phyloP scores from a whole-genome alignment of 2,797 vertebrate species.

The Acanthornis magna region DNA sequence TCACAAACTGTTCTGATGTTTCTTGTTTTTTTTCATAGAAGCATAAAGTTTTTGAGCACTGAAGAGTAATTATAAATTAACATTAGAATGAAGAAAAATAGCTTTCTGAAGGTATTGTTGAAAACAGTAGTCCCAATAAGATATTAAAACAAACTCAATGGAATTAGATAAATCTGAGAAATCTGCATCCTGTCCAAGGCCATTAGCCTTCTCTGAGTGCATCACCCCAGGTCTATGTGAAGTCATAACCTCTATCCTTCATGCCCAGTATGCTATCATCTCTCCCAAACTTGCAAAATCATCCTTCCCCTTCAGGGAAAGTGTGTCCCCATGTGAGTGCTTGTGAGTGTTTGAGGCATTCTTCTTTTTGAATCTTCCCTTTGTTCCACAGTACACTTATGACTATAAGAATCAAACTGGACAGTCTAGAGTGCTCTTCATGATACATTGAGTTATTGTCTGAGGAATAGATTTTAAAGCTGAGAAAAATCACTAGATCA shows the following conservation, averaged over 20 bases:
- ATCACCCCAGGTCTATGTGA: neutral
- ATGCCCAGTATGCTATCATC: accelerated
- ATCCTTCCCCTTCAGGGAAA: neutral
- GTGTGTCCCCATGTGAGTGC: neutral
- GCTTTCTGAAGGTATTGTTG: neutral
- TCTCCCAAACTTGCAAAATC: neutral
- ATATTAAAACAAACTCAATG: neutral
- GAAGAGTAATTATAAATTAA: neutral
- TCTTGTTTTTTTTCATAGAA: neutral
- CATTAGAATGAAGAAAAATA: neutral
- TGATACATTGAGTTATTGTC: neutral
- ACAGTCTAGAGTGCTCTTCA: neutral
- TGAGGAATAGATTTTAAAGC: conserved; percentile 10
- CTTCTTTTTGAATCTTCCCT: neutral
- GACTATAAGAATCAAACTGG: neutral
- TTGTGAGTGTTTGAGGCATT: neutral
- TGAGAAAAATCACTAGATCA: conserved; percentile 11
- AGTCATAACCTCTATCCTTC: neutral
- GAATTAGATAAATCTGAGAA: neutral
- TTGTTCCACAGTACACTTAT: neutral
- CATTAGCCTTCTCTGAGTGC: neutral
- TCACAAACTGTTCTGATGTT: neutral
- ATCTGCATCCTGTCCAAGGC: neutral
- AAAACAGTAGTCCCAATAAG: neutral
- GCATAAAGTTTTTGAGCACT: neutral